Evolutionary conservation across 2,113 vertebrate genomes (phyloP).

Genomic region (Dryoscopus gambensis): DNA sequence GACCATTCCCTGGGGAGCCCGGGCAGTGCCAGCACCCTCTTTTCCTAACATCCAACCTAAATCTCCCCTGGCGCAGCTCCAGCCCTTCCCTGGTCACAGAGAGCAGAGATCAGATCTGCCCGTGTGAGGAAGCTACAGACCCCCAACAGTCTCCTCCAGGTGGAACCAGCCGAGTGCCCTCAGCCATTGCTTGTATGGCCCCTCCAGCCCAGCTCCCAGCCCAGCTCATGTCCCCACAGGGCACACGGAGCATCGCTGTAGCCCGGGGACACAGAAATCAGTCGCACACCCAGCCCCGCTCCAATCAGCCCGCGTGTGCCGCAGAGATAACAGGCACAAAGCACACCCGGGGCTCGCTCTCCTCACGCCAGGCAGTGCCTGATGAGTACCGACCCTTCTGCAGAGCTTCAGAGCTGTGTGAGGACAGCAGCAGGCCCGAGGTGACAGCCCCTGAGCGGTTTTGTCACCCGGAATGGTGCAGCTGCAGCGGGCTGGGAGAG

Average conservation of each 20-base stretch:
- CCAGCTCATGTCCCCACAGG: fast-evolving
- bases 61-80: not conserved
- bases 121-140: not conserved
- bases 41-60: not conserved
- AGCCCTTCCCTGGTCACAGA: not conserved
- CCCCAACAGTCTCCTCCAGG: not conserved
- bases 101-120: not conserved
- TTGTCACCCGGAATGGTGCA: fast-evolving
- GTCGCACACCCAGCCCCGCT: not conserved
- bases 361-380: fast-evolving
- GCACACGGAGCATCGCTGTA: not conserved
- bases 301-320: fast-evolving
- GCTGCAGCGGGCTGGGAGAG: not conserved
- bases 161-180: not conserved
- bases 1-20: not conserved
- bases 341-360: fast-evolving
- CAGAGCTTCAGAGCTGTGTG: fast-evolving
- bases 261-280: fast-evolving
- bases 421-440: fast-evolving
- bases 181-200: too few relatives aligned
- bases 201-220: not conserved
- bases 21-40: not conserved
- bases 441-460: not conserved
- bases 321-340: fast-evolving
- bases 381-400: fast-evolving